Evolutionary conservation across 2,888 invertebrate genomes (phyloP).

Genomic region (Drosophila gaucha): DNA sequence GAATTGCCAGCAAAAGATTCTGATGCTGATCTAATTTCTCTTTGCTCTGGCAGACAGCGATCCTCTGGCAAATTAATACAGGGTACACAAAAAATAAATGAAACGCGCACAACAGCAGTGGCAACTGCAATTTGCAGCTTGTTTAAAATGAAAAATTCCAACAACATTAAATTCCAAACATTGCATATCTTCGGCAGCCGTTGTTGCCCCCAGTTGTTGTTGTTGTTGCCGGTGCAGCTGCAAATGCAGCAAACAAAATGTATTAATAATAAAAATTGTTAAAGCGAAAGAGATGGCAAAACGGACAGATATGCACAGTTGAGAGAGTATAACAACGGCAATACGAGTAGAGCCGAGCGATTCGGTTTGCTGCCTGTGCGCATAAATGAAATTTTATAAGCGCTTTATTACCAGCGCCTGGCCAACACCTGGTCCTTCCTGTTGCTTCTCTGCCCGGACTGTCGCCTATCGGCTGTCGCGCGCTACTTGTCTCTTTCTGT

Average conservation of each 20-base stretch:
- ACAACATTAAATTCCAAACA: slow-evolving; percentile 75
- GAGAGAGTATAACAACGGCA: slow-evolving; percentile 5
- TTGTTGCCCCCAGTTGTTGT: slow-evolving; percentile 23
- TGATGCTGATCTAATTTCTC: neutral
- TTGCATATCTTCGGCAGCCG: slow-evolving; percentile 64
- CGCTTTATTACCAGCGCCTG: slow-evolving; percentile 73
- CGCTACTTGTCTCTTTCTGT: neutral
- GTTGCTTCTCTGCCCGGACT: slow-evolving; percentile 4
- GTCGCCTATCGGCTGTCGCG: neutral
- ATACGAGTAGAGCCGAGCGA: neutral
- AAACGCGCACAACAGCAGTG: slow-evolving; percentile 20
- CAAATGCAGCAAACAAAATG: slow-evolving; percentile 74
- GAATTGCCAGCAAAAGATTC: too few species aligned
- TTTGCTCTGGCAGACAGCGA: too few species aligned
- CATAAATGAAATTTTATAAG: slow-evolving; percentile 80
- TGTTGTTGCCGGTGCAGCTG: slow-evolving; percentile 27
- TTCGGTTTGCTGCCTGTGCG: slow-evolving; percentile 39
- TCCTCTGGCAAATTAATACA: neutral
- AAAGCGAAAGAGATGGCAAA: slow-evolving; percentile 47
- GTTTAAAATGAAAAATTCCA: slow-evolving; percentile 77
- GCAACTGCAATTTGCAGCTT: slow-evolving; percentile 73
- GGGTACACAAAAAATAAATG: slow-evolving; percentile 23
- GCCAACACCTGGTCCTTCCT: slow-evolving; percentile 56
- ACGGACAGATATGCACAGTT: slow-evolving; percentile 17
- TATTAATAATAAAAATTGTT: slow-evolving; percentile 77